Percentiles rank a stretch among this genome's conserved stretches.
Conservation (phyloP, 2,888 invertebrate species). For the Embidobia sp. region DNA sequence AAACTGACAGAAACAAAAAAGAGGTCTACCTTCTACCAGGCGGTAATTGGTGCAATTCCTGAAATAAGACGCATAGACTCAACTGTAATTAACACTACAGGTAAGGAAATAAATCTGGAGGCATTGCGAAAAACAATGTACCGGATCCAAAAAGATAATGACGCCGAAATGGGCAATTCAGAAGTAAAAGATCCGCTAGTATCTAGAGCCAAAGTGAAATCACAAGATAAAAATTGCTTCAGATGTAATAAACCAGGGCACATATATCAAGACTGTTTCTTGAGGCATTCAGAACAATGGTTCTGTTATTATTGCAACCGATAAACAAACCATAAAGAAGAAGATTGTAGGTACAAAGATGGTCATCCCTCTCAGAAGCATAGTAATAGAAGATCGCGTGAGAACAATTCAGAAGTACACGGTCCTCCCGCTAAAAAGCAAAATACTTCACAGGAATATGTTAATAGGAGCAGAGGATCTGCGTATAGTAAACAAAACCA, state of each 20-base stretch:
- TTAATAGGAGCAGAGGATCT: slow-evolving; percentile 7
- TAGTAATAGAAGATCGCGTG: too few species aligned
- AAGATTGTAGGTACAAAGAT: too few species aligned
- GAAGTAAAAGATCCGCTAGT: slow-evolving; percentile 25
- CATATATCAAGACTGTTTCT: slow-evolving; percentile 23
- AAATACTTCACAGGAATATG: slow-evolving; percentile 9
- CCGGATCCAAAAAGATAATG: slow-evolving; percentile 46
- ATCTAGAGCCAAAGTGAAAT: slow-evolving; percentile 2
- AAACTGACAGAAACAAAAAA: slow-evolving; percentile 46
- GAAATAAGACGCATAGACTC: slow-evolving; percentile 56
- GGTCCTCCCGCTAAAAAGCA: slow-evolving; percentile 38
- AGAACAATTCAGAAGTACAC: too few species aligned
- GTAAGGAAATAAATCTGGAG: slow-evolving; percentile 57
- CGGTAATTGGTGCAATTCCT: slow-evolving; percentile 51
- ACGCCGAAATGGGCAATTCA: slow-evolving; percentile 4
- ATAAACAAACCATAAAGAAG: slow-evolving; percentile 25
- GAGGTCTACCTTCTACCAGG: slow-evolving; percentile 61
- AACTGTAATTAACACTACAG: slow-evolving; percentile 50
- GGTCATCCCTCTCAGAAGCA: too few species aligned
- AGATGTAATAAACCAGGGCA: slow-evolving; percentile 47
- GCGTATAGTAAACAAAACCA: slow-evolving; percentile 17
- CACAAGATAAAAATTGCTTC: slow-evolving; percentile 35
- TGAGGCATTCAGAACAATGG: slow-evolving; percentile 8
- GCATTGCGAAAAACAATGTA: slow-evolving; percentile 48
- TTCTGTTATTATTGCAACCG: slow-evolving; percentile 25